Base-by-base conservation (phyloP, 2,888 invertebrate species). In the Tubulanus polymorphus region DNA sequence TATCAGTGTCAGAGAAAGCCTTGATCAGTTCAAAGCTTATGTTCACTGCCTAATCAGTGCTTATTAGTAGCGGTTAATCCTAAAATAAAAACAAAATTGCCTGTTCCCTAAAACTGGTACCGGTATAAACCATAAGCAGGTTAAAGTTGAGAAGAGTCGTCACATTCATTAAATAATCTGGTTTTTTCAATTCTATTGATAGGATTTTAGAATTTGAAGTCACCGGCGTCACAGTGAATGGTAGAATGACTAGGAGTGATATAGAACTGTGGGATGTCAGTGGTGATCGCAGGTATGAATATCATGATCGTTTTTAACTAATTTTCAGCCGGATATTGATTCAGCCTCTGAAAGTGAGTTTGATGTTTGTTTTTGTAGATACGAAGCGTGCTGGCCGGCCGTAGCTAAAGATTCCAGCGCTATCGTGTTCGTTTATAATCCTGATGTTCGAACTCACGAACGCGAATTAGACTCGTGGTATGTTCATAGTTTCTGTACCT, bases 251-350 rank as follows among this genome's bases (percentile, higher is more conserved):
- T 10, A 85, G 84, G 65, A 83, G 85, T 27, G 89, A 90, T 68
- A 85, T 90, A 37, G 89, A 90, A 78, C 76, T 90, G 48, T 89
- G 89, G 89, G 89, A 90, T 72, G 86, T 87, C 76, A 88, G 88
- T 72, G 89, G 89, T 18, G 87, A 89, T 73, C 83, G 83, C 66
- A 87, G 84, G 88, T 88, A 82, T 67, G 70, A 57, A 37, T 32
- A 29, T 30, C 10, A 45, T 48, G 15, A 37, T 18, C 26, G 52
- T 46, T n/a, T 37, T 3, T 47, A 15, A 28, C 12, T 37, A n/a
- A 23, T 12, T 25, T 6, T 37, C 5, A 28, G n/a, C 27, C 25
- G 12, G 12, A 37, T 10, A 35, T 49, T 49, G 50, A 18, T 37
- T 18, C 25, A 49, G n/a, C 10, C n/a, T 18, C 10, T 49, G 41